Percentiles rank a stretch among this genome's conserved stretches.
Evolutionary conservation across 2,113 vertebrate genomes (phyloP).

Genomic region (Onychorhynchus coronatus): DNA sequence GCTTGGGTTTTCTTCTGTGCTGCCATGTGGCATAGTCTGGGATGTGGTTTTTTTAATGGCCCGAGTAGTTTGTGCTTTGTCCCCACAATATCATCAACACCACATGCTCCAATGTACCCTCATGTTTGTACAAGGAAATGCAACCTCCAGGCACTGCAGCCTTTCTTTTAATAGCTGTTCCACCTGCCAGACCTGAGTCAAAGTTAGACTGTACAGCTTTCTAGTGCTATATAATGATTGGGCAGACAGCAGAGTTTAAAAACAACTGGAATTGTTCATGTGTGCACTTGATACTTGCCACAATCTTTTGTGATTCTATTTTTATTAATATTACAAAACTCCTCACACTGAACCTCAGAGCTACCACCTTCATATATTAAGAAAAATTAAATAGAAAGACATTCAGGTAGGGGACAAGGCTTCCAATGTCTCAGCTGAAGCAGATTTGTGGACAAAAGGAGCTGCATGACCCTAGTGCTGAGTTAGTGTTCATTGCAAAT

Average conservation of each 20-base stretch:
- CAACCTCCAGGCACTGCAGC: conserved; percentile 28
- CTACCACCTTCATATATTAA: neutral
- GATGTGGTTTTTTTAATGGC: conserved; percentile 69
- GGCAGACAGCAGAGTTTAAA: neutral
- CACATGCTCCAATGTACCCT: conserved; percentile 52
- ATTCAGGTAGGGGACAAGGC: neutral
- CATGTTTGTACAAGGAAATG: conserved; percentile 49
- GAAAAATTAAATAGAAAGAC: neutral
- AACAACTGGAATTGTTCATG: neutral
- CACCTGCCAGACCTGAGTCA: conserved; percentile 38
- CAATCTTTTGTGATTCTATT: neutral
- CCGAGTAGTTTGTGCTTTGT: conserved; percentile 51
- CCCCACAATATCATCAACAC: conserved; percentile 52
- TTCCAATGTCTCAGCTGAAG: neutral
- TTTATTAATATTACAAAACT: neutral
- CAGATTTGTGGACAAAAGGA: neutral
- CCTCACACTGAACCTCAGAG: neutral
- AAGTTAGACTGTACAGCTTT: neutral
- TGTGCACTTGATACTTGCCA: neutral
- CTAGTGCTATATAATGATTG: neutral
- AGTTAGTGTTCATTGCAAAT: neutral
- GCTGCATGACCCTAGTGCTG: neutral
- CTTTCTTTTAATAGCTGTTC: conserved; percentile 59
- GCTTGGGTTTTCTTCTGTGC: conserved; percentile 44
- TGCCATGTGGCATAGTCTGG: conserved; percentile 60